Evolutionary conservation across 2,888 invertebrate species (phyloP).

Genomic region (Clistopyga incitator): DNA sequence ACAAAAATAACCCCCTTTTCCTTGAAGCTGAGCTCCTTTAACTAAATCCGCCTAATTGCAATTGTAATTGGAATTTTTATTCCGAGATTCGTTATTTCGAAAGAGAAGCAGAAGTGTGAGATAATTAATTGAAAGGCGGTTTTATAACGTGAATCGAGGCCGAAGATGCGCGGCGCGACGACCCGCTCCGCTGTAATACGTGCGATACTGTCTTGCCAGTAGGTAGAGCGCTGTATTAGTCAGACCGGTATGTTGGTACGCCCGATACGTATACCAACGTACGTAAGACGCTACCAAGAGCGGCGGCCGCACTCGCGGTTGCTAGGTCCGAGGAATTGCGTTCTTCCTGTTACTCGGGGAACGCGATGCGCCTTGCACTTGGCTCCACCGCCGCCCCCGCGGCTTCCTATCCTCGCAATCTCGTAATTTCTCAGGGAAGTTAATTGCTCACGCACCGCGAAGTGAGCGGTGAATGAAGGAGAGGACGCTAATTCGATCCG

Average conservation of each 20-base stretch:
- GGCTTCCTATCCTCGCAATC: conserved; percentile 69
- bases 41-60: no score
- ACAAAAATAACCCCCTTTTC: not conserved
- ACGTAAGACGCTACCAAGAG: conserved; percentile 25
- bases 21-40: not conserved
- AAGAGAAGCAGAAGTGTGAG: conserved; percentile 20
- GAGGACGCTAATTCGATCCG: conserved; percentile 71
- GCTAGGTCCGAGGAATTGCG: conserved; percentile 78
- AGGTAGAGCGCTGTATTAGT: conserved; percentile 43
- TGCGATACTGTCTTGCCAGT: conserved; percentile 39
- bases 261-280: not conserved
- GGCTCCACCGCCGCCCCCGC: conserved; percentile 42
- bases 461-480: conserved; percentile 69
- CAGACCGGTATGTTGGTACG: conserved; percentile 20
- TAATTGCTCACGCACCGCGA: conserved; percentile 80
- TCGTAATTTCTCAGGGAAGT: conserved; percentile 77
- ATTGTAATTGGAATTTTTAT: conserved; percentile 32
- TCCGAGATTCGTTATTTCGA: conserved; percentile 42
- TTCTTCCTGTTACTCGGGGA: conserved; percentile 78
- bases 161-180: conserved; percentile 63
- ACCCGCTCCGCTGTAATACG: conserved; percentile 34
- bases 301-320: conserved; percentile 68
- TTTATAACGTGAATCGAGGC: conserved; percentile 66
- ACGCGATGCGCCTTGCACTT: conserved; percentile 74
- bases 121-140: conserved; percentile 62